Percentiles rank a stretch among this genome's conserved stretches.
Conservation (phyloP, 2,113 vertebrate genomes). For the Lophotis ruficrista region DNA sequence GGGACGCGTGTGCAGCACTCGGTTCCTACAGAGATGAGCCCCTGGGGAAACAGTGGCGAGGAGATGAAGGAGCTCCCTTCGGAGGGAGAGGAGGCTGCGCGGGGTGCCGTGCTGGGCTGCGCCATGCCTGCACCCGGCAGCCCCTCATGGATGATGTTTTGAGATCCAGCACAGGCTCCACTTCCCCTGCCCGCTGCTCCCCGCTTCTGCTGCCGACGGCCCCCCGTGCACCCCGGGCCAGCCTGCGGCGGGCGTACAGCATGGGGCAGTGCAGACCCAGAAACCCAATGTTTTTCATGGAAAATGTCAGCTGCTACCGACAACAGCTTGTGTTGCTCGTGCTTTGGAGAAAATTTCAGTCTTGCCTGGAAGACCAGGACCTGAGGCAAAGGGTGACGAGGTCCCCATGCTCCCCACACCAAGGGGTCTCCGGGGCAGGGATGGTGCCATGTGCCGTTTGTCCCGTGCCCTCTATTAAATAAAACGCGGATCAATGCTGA, state of each 20-base stretch:
- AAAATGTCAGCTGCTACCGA: neutral
- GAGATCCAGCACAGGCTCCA: fast-evolving
- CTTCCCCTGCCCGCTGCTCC: neutral
- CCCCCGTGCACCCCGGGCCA: fast-evolving
- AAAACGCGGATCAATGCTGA: neutral
- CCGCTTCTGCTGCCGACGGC: neutral
- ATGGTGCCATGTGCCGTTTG: fast-evolving
- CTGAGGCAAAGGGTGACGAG: neutral
- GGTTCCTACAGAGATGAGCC: neutral
- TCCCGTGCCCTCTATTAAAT: neutral
- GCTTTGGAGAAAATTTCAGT: neutral
- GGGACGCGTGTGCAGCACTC: neutral
- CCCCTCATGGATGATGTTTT: neutral
- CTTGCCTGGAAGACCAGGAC: neutral
- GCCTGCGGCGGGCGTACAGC: fast-evolving
- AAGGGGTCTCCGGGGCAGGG: neutral
- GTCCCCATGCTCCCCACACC: neutral
- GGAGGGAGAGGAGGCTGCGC: neutral
- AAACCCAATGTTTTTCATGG: neutral
- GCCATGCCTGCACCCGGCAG: too few species aligned
- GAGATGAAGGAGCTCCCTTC: neutral
- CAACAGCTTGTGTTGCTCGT: neutral
- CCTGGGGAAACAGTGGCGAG: neutral
- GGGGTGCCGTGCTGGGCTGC: fast-evolving
- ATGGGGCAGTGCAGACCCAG: neutral